A percentile compares a stretch with the other conserved stretches of the same genome.
Conservation (phyloP, 1,140 invertebrate species). For the Drosophila serrata region DNA sequence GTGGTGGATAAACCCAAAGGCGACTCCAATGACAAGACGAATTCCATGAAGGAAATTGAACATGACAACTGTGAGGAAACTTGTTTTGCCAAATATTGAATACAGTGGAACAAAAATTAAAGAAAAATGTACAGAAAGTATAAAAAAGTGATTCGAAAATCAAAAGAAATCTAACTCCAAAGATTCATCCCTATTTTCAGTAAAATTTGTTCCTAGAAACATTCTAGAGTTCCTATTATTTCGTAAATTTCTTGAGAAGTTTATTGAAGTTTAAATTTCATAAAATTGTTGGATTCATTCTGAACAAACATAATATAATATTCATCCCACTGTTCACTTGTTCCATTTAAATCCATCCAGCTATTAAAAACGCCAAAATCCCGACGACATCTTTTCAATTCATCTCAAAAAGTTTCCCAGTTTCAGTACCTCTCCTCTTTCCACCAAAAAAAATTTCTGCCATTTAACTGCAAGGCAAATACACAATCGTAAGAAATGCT, state of each 20-base stretch:
- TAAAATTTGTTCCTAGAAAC: not conserved
- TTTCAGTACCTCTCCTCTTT: not conserved
- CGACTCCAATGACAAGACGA: conserved; percentile 61
- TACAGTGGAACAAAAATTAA: conserved; percentile 44
- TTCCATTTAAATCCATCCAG: conserved; percentile 31
- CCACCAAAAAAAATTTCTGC: conserved; percentile 26
- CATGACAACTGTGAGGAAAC: conserved; percentile 78
- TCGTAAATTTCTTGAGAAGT: not conserved
- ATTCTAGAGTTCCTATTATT: not conserved
- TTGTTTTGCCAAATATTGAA: conserved; percentile 38
- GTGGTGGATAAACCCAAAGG: conserved; percentile 28
- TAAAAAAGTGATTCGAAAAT: not conserved
- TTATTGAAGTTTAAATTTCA: not conserved
- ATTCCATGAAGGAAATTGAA: conserved; percentile 73
- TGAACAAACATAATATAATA: not conserved
- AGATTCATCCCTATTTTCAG: not conserved
- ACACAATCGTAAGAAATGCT: conserved; percentile 80
- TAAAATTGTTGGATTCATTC: not conserved
- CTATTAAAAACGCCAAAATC: conserved; percentile 68
- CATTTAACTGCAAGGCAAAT: conserved; percentile 76
- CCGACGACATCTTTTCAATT: conserved; percentile 68
- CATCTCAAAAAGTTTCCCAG: conserved; percentile 60
- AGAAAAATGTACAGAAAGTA: not conserved
- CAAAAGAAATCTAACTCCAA: not conserved
- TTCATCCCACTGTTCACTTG: conserved; percentile 41